phyloP scores from a whole-genome alignment of 2,888 invertebrate species.

The Apamea monoglypha region DNA sequence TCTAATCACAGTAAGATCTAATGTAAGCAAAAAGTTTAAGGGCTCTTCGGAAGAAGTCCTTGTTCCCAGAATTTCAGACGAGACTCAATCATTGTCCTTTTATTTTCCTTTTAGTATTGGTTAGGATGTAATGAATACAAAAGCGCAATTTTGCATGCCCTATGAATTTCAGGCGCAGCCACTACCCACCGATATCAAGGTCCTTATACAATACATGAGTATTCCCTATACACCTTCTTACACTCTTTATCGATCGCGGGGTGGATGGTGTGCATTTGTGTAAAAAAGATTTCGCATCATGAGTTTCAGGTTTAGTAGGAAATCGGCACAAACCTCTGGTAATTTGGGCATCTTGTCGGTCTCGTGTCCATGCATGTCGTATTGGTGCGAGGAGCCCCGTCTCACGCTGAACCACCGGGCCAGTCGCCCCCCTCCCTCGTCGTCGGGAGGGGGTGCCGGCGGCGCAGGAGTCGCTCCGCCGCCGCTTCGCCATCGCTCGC shows the following conservation, averaged over 20 bases:
- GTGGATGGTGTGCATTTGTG: background rate
- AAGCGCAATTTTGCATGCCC: conserved; percentile 21
- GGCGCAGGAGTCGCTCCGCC: conserved; percentile 82
- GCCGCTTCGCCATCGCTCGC: conserved; percentile 94
- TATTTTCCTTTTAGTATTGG: conserved; percentile 14
- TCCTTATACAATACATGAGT: too few species aligned
- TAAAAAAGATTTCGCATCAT: background rate
- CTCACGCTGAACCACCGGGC: conserved; percentile 97
- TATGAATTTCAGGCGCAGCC: conserved; percentile 25
- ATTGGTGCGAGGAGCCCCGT: conserved; percentile 95
- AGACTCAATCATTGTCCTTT: background rate
- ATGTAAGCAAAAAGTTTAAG: background rate
- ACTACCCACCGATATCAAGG: background rate
- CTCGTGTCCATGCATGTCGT: conserved; percentile 91
- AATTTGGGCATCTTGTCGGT: conserved; percentile 94
- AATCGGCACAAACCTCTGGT: conserved; percentile 91
- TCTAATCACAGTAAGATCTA: background rate
- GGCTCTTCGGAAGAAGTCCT: background rate
- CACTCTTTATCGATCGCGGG: too few species aligned
- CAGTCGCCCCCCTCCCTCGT: conserved; percentile 93
- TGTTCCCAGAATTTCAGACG: background rate
- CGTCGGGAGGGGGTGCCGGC: conserved; percentile 86
- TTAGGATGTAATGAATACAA: background rate
- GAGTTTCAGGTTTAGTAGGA: background rate
- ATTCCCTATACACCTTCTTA: too few species aligned